Percentiles rank a stretch among this genome's conserved stretches.
These are phyloP conservation scores for Leptinotarsa rubiginosa DNA, from an alignment of 2,888 invertebrate genomes.

Conservation along the genomic window DNA sequence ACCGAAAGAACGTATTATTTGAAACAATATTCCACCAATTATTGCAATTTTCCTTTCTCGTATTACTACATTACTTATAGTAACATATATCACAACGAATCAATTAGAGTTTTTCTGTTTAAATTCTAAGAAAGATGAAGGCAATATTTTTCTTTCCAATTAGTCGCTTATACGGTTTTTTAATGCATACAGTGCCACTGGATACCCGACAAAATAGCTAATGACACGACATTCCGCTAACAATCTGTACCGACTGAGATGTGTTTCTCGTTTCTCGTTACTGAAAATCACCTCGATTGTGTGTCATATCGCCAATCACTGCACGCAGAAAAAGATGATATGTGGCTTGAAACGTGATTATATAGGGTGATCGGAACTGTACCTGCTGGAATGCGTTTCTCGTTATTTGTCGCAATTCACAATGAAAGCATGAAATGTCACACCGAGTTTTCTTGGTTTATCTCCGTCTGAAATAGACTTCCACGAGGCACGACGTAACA, in stretches of 20 bases:
- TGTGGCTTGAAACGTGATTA: slow-evolving; percentile 15
- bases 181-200: slow-evolving; percentile 28
- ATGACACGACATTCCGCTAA: slow-evolving; percentile 43
- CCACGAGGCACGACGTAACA: too few relatives aligned
- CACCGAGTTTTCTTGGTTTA: not conserved
- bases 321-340: slow-evolving; percentile 24
- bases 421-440: slow-evolving; percentile 9
- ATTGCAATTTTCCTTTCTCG: not conserved
- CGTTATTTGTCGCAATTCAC: slow-evolving; percentile 14
- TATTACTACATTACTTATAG: slow-evolving; percentile 10
- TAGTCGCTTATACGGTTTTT: slow-evolving; percentile 31
- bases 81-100: slow-evolving; percentile 2
- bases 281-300: slow-evolving; percentile 40
- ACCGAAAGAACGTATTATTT: too few relatives aligned
- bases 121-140: slow-evolving; percentile 1
- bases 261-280: slow-evolving; percentile 39
- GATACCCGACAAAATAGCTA: slow-evolving; percentile 39
- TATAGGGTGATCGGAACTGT: slow-evolving; percentile 12
- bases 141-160: slow-evolving; percentile 37
- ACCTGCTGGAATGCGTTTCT: slow-evolving; percentile 10
- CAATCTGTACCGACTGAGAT: slow-evolving; percentile 35
- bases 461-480: not conserved
- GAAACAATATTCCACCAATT: not conserved
- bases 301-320: slow-evolving; percentile 40
- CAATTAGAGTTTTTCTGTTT: slow-evolving; percentile 12